These are phyloP conservation scores for Ectemnius cavifrons DNA, from an alignment of 2,888 invertebrate species.

Conservation along the genomic window DNA sequence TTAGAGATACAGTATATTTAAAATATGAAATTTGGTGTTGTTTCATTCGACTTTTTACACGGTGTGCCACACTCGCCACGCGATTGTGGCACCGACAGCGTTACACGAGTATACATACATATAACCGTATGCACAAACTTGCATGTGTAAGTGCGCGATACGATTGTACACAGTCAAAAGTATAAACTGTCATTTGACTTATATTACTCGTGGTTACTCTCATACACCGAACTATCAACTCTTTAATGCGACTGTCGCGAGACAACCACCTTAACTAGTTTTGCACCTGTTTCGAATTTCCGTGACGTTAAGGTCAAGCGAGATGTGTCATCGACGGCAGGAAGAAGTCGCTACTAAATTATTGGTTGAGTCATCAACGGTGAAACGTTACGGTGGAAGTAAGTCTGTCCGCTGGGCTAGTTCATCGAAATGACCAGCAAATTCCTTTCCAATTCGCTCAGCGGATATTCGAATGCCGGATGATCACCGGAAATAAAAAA, in stretches of 20 bases:
- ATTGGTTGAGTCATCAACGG: neutral
- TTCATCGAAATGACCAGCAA: slow-evolving; percentile 1
- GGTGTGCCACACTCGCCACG: too few species aligned
- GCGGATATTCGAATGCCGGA: neutral
- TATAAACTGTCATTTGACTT: too few species aligned
- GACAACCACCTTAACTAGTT: slow-evolving; percentile 11
- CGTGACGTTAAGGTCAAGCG: neutral
- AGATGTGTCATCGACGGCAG: slow-evolving; percentile 21
- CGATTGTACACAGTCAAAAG: too few species aligned
- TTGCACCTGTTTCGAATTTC: slow-evolving; percentile 18
- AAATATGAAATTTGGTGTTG: too few species aligned
- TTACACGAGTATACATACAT: too few species aligned
- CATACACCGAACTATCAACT: neutral
- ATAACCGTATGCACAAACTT: too few species aligned
- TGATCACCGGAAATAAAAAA: slow-evolving; percentile 4
- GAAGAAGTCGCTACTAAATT: slow-evolving; percentile 8
- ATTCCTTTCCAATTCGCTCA: slow-evolving; percentile 32
- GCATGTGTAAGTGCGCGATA: too few species aligned
- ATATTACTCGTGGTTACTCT: too few species aligned
- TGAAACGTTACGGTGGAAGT: slow-evolving; percentile 13
- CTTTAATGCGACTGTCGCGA: neutral
- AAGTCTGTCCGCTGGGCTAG: neutral
- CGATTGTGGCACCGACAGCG: too few species aligned
- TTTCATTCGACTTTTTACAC: too few species aligned
- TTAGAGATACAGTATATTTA: too few species aligned